phyloP scores from a whole-genome alignment of 1,140 invertebrate species.

The Drosophila sulfurigaster region DNA sequence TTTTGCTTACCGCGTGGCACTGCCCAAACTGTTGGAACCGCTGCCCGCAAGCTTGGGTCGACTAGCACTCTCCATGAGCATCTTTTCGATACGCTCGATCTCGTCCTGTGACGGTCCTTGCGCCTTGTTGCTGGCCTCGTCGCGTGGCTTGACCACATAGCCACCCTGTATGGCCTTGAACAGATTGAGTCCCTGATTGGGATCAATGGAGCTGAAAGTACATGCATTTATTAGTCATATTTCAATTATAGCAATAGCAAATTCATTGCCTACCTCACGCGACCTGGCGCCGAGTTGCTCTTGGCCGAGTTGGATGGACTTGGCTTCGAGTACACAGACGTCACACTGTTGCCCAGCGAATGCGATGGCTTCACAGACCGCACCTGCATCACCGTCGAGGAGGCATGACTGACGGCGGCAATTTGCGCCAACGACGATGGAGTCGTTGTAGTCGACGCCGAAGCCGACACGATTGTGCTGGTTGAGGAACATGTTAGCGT shows the following conservation, averaged over 20 bases:
- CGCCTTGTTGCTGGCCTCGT: conserved; percentile 89
- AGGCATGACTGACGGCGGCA: conserved; percentile 81
- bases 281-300: conserved; percentile 84
- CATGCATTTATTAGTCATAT: background rate
- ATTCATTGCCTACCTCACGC: conserved; percentile 59
- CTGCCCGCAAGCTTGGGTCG: conserved; percentile 79
- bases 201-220: conserved; percentile 83
- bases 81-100: conserved; percentile 87
- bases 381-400: conserved; percentile 78
- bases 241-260: background rate
- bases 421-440: conserved; percentile 84
- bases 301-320: conserved; percentile 84
- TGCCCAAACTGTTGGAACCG: conserved; percentile 83
- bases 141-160: conserved; percentile 92
- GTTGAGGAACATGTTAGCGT: conserved; percentile 69
- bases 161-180: conserved; percentile 90
- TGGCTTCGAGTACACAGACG: conserved; percentile 82
- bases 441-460: conserved; percentile 66
- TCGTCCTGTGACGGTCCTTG: conserved; percentile 87
- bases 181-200: conserved; percentile 81
- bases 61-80: conserved; percentile 80
- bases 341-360: conserved; percentile 85
- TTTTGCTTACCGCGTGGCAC: conserved; percentile 70
- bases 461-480: conserved; percentile 73
- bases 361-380: conserved; percentile 87